phyloP scores from a whole-genome alignment of 2,888 invertebrate genomes.

The Malacosoma neustria region DNA sequence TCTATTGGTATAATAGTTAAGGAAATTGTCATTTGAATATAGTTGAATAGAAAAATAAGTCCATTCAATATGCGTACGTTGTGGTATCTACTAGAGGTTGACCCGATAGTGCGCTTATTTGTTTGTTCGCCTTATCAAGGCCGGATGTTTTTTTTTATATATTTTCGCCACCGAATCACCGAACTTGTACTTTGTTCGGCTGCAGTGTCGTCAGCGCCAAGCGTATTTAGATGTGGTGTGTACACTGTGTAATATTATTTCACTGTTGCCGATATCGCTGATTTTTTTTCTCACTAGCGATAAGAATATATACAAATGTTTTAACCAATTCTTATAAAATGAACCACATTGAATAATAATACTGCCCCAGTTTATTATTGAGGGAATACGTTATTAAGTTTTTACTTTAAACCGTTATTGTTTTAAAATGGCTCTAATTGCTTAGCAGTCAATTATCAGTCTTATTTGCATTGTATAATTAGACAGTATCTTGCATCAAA shows the following conservation, averaged over 20 bases:
- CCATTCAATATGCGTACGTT: constrained; percentile 51
- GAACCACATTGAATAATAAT: background rate
- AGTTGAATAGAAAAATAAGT: constrained; percentile 43
- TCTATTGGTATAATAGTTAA: no score
- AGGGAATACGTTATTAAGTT: background rate
- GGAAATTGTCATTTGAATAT: no score
- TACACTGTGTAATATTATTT: constrained; percentile 56
- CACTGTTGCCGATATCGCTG: constrained; percentile 47
- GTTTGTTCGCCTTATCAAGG: constrained; percentile 71
- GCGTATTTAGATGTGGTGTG: constrained; percentile 59
- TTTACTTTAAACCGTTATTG: background rate
- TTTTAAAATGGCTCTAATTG: background rate
- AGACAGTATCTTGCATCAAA: background rate
- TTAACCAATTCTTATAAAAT: background rate
- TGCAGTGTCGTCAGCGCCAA: constrained; percentile 55
- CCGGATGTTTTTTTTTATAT: constrained; percentile 74
- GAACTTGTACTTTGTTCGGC: constrained; percentile 54
- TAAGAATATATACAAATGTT: constrained; percentile 28
- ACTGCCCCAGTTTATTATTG: background rate
- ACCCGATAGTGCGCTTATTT: constrained; percentile 69
- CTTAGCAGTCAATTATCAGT: background rate
- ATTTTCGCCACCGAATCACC: constrained; percentile 66
- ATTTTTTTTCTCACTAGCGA: constrained; percentile 39
- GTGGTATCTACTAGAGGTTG: constrained; percentile 66
- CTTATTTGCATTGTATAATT: background rate